Percentiles rank a stretch among this genome's conserved stretches.
phyloP scores from a whole-genome alignment of 2,888 invertebrate species.

The Argyresthia albistria region DNA sequence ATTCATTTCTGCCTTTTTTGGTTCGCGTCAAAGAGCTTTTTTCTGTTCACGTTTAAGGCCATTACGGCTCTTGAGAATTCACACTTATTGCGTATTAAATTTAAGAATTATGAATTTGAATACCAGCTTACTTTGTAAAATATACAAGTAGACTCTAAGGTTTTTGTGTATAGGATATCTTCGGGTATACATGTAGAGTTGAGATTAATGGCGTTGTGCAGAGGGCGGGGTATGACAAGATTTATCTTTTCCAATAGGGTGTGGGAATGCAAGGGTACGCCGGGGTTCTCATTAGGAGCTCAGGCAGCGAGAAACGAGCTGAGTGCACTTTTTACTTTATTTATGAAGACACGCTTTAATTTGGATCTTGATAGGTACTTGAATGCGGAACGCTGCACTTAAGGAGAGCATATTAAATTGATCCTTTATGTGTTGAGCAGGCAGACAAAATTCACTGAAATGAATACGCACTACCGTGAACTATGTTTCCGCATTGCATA shows the following conservation, averaged over 20 bases:
- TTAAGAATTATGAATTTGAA: slow-evolving; percentile 23
- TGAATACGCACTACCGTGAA: no score
- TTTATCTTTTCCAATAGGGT: slow-evolving; percentile 61
- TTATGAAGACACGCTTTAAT: slow-evolving; percentile 48
- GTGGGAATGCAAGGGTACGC: slow-evolving; percentile 40
- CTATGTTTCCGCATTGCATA: no score
- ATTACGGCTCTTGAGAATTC: slow-evolving; percentile 40
- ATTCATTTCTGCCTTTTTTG: slow-evolving; percentile 41
- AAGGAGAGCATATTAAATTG: not conserved
- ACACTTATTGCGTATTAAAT: slow-evolving; percentile 27
- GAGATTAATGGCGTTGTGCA: slow-evolving; percentile 31
- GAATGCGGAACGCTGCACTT: not conserved
- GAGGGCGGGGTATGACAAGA: slow-evolving; percentile 47
- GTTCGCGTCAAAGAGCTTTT: slow-evolving; percentile 34
- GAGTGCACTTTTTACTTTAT: slow-evolving; percentile 40
- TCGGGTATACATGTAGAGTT: not conserved
- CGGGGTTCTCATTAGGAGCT: slow-evolving; percentile 19
- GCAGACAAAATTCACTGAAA: no score
- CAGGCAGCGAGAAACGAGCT: slow-evolving; percentile 16
- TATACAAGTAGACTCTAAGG: not conserved
- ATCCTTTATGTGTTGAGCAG: no score
- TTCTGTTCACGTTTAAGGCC: slow-evolving; percentile 22
- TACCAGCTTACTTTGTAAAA: slow-evolving; percentile 1
- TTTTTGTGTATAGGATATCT: not conserved
- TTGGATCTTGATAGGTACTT: slow-evolving; percentile 11